Evolutionary conservation across 37 sponge, comb jelly and placozoan species (phyloP), one percentile per base, ranked within the genome.

Genomic region (Ianthella basta): DNA sequence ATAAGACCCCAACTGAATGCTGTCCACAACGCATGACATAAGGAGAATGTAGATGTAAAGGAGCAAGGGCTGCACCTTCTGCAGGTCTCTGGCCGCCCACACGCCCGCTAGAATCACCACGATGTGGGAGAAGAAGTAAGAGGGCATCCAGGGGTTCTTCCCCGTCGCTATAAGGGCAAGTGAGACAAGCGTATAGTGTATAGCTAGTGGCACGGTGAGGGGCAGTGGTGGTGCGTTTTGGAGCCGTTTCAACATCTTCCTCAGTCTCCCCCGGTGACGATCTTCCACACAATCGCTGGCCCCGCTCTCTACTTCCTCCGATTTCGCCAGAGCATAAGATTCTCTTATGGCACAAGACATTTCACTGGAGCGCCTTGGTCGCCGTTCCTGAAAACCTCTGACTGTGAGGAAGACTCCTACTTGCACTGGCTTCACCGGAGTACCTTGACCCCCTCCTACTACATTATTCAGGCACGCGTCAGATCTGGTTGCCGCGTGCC

Each of bases 61-160:
- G 21, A 75, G 25, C 38, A 75, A 50, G 15, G 78, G 78, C 10
- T 75, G 78, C 20, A 41, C n/a, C 16, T 75, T 75, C 3, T 21
- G n/a, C 3, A 75, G 38, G 78, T 75, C 78, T 75, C 78, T 75
- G 0, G 78, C 78, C 2, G 78, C 78, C 78, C 78, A 75, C 53
- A 75, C 78, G 53, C 78, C 44, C 20, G 53, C 78, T 36, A 75
- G 25, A 25, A 75, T 75, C 25, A 75, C 78, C n/a, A 75, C 78
- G 21, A 75, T 75, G 78, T 75, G 78, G 53, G 54, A 40, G 54
- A 75, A 75, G 78, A 75, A 75, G 53, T 75, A 75, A 12, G 78
- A 40, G 0, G 78, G 78, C 15, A 75, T 12, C 78, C 78, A 75
- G n/a, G 78, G 53, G 16, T 53, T 50, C 21, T 50, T 16, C 21